phyloP scores from a whole-genome alignment of 1,140 invertebrate species.

The Caenorhabditis briggsae region DNA sequence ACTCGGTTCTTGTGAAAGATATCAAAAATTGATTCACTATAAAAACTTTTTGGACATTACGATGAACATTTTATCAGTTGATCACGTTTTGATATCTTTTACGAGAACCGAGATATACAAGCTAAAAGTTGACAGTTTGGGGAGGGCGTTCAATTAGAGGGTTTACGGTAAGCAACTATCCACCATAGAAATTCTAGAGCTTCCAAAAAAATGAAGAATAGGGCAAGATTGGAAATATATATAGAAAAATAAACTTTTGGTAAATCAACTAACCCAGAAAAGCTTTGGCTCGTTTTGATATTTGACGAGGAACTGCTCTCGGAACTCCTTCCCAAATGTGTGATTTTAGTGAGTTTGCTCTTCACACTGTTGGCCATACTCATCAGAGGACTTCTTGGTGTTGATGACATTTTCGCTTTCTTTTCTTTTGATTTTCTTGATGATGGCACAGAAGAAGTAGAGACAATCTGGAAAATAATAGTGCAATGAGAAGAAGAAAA shows the following conservation, averaged over 20 bases:
- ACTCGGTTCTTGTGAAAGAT: too few relatives aligned
- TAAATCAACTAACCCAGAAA: slow-evolving; percentile 41
- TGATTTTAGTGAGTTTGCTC: slow-evolving; percentile 50
- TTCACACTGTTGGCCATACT: slow-evolving; percentile 53
- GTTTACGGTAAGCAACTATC: too few relatives aligned
- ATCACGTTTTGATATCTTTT: too few relatives aligned
- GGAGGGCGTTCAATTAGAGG: neutral
- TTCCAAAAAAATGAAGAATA: neutral
- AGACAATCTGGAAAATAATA: slow-evolving; percentile 30
- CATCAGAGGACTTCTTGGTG: slow-evolving; percentile 56
- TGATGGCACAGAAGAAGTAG: neutral
- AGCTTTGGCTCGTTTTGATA: slow-evolving; percentile 49
- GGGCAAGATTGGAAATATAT: neutral
- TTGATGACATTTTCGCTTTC: slow-evolving; percentile 46
- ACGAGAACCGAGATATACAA: too few relatives aligned
- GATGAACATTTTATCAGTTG: too few relatives aligned
- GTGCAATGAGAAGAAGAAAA: neutral
- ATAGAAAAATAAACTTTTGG: neutral
- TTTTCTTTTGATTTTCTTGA: slow-evolving; percentile 27
- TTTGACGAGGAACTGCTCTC: slow-evolving; percentile 15
- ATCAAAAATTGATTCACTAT: too few relatives aligned
- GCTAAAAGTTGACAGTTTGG: too few relatives aligned
- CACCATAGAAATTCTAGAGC: too few relatives aligned
- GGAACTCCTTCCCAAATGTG: slow-evolving; percentile 39
- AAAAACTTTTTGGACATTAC: too few relatives aligned